Base-by-base conservation (phyloP, 2,797 vertebrate species). In the Pangasius sanitwongsei region DNA sequence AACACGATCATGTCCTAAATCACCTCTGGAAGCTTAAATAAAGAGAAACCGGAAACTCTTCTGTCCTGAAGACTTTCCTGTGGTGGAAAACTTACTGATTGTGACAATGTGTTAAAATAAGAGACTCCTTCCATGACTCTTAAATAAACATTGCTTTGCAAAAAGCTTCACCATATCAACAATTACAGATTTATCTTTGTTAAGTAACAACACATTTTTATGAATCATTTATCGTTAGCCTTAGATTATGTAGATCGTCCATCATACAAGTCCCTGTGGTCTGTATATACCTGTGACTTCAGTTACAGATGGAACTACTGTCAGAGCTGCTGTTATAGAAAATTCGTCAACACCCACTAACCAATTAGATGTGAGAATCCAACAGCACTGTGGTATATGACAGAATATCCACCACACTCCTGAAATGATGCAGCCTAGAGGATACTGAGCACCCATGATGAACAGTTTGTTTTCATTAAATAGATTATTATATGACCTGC, bases 51-150 rank as follows among this genome's bases (percentile, higher is more conserved):
- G 0, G 28, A 20, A 72, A 8, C 69, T 20, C 18, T 1, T 20
- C 31, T 41, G 3, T 23, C 20, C 34, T 23, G 37, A 44, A 74
- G 37, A 74, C 37, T 72, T 70, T 72, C 6, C 18, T 72, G 69
- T 72, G 34, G 34, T 20, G 69, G 93, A 93, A 41, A 72, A 41
- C 16, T 2, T 70, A 28, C 23, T 63, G 25, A 31, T 15, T 41
- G 7, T 72, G 23, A 37, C 34, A 41, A 4, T 34, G 31, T 18
- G 16, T n/a, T 72, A 7, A 41, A 37, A 41, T 16, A 3, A 16
- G 12, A 67, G 16, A 70, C 18, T 70, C 6, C 12, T 70, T 70
- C 18, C 69, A 70, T 20, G 16, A 9, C 9, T 74, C 18, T 74
- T 74, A 23, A 37, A 44, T 15, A 13, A 67, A 67, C 65, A 31